Conservation (phyloP, 2,113 vertebrate genomes). For the Casuarius casuarius region DNA sequence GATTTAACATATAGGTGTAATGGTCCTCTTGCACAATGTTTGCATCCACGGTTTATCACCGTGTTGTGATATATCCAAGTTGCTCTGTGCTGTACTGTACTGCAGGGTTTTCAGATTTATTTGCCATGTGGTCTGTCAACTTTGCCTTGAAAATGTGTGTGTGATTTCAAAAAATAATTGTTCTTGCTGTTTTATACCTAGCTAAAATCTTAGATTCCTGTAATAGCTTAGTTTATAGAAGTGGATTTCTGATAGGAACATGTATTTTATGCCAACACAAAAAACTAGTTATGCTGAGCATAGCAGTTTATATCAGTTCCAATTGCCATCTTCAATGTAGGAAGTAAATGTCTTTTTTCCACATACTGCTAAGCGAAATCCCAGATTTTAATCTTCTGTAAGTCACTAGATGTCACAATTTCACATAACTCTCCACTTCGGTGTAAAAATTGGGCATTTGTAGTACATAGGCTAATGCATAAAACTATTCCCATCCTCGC, state of each 20-base stretch:
- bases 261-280: conserved; percentile 1
- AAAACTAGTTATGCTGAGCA: not conserved
- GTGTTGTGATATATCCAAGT: conserved; percentile 2
- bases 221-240: conserved; percentile 30
- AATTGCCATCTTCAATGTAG: conserved; percentile 5
- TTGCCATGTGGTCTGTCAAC: conserved; percentile 1
- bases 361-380: not conserved
- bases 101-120: not conserved
- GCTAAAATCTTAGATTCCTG: conserved; percentile 29
- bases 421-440: not conserved
- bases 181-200: conserved; percentile 36
- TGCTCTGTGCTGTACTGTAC: not conserved
- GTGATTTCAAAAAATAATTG: conserved; percentile 20
- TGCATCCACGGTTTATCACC: conserved; percentile 6
- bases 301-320: conserved; percentile 30
- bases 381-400: not conserved
- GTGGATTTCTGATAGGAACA: not conserved
- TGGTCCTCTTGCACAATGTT: not conserved
- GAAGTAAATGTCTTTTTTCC: not conserved
- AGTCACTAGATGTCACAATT: conserved; percentile 54
- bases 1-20: not conserved
- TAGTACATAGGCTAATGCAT: not conserved
- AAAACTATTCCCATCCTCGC: not conserved
- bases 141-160: conserved; percentile 63
- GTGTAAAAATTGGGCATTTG: not conserved